Evolutionary conservation across 2,113 vertebrate genomes (phyloP).

Genomic region (Leucoraja erinaceus): DNA sequence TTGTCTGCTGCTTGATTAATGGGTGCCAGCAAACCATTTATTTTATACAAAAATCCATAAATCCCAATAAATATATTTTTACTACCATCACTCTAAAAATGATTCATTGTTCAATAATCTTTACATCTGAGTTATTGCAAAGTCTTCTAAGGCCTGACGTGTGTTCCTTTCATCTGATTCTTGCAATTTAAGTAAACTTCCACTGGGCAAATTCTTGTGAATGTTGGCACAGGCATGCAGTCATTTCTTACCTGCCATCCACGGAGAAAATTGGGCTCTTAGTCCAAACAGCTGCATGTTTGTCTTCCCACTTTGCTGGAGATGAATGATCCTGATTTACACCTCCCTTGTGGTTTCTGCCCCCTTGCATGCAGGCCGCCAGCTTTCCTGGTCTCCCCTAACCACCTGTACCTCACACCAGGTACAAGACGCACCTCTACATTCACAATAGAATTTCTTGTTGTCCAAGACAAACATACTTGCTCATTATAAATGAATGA

Average conservation of each 20-base stretch:
- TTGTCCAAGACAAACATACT: not conserved
- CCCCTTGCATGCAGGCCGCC: slow-evolving; percentile 49
- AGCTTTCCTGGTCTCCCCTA: slow-evolving; percentile 64
- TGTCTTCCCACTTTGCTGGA: slow-evolving; percentile 27
- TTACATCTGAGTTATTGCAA: not conserved
- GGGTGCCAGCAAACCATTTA: slow-evolving; percentile 31
- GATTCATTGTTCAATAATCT: slow-evolving; percentile 17
- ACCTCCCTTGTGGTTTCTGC: slow-evolving; percentile 37
- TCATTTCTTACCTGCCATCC: slow-evolving; percentile 10
- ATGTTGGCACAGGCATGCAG: slow-evolving; percentile 20
- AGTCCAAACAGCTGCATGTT: slow-evolving; percentile 31
- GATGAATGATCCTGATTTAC: slow-evolving; percentile 27
- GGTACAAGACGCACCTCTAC: slow-evolving; percentile 47
- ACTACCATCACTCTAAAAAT: not conserved
- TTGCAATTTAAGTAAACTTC: slow-evolving; percentile 20
- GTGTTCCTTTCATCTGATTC: slow-evolving; percentile 16
- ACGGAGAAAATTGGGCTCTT: not conserved
- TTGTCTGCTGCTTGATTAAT: slow-evolving; percentile 44
- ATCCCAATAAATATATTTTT: not conserved
- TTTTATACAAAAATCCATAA: not conserved
- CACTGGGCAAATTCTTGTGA: not conserved
- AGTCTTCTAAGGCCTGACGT: not conserved
- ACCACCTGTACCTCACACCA: slow-evolving; percentile 57
- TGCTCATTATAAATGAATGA: not conserved
- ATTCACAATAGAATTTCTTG: slow-evolving; percentile 25